These are phyloP conservation scores for Drosophila truncata DNA, from an alignment of 1,140 invertebrate species.

Conservation along the genomic window DNA sequence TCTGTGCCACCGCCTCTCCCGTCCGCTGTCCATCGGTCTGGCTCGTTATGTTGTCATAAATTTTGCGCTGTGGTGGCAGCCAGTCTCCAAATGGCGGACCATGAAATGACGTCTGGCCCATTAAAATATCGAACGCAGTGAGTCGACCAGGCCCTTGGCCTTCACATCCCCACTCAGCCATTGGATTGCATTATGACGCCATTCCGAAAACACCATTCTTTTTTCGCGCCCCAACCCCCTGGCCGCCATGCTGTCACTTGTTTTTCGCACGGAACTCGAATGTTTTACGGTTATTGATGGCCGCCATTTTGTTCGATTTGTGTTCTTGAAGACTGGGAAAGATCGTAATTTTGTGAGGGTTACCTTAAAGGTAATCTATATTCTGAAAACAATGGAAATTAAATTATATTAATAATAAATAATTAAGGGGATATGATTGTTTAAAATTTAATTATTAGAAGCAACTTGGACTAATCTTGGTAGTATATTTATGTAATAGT, in stretches of 20 bases:
- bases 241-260: constrained; percentile 37
- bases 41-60: constrained; percentile 82
- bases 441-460: not conserved
- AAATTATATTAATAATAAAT: not conserved
- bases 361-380: too few species aligned
- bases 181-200: constrained; percentile 68
- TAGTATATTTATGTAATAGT: not conserved
- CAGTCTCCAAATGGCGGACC: constrained; percentile 59
- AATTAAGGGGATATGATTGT: not conserved
- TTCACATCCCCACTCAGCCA: not conserved
- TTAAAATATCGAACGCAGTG: constrained; percentile 73
- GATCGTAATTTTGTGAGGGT: not conserved
- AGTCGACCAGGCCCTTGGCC: constrained; percentile 42
- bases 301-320: constrained; percentile 67
- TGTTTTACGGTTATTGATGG: constrained; percentile 65
- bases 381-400: not conserved
- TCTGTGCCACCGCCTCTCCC: constrained; percentile 3
- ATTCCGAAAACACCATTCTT: constrained; percentile 59
- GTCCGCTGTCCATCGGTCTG: constrained; percentile 46
- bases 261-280: constrained; percentile 37
- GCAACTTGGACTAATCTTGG: not conserved
- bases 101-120: constrained; percentile 80
- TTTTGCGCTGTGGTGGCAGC: constrained; percentile 76
- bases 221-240: constrained; percentile 9
- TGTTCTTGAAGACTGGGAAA: not conserved